phyloP scores from a whole-genome alignment of 2,888 invertebrate genomes.

The Desoria tigrina region DNA sequence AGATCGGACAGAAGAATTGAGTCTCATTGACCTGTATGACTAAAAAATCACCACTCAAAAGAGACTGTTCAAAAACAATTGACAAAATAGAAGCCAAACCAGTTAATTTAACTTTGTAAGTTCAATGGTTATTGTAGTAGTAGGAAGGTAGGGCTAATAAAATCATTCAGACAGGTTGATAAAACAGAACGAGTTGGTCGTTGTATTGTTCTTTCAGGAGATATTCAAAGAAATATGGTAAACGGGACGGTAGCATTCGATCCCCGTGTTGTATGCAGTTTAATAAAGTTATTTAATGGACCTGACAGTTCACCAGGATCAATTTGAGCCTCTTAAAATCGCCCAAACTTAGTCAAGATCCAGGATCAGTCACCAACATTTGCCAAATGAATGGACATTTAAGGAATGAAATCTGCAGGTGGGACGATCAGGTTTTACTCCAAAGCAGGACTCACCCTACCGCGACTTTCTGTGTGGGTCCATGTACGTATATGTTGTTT shows the following conservation, averaged over 20 bases:
- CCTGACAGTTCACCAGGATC: not conserved
- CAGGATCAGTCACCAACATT: not conserved
- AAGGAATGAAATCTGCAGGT: slow-evolving; percentile 21
- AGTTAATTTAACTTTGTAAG: not conserved
- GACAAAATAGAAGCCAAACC: slow-evolving; percentile 9
- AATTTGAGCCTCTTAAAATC: not conserved
- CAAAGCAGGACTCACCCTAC: not conserved
- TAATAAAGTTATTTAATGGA: slow-evolving; percentile 16
- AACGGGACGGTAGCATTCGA: not conserved
- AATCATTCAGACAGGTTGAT: too few relatives aligned
- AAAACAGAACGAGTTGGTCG: too few relatives aligned
- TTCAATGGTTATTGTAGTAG: too few relatives aligned
- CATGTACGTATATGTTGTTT: not conserved
- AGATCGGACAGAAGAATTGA: too few relatives aligned
- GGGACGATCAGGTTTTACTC: slow-evolving; percentile 10
- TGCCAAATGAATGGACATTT: slow-evolving; percentile 19
- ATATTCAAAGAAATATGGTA: too few relatives aligned
- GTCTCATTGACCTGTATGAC: slow-evolving; percentile 3
- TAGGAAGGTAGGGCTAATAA: too few relatives aligned
- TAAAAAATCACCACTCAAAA: not conserved
- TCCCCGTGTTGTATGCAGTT: not conserved
- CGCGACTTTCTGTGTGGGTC: not conserved
- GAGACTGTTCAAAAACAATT: not conserved
- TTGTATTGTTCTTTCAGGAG: too few relatives aligned
- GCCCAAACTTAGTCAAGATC: slow-evolving; percentile 10